Base-by-base conservation (phyloP, 2,113 vertebrate genomes). In the Zosterops hypoxanthus region DNA sequence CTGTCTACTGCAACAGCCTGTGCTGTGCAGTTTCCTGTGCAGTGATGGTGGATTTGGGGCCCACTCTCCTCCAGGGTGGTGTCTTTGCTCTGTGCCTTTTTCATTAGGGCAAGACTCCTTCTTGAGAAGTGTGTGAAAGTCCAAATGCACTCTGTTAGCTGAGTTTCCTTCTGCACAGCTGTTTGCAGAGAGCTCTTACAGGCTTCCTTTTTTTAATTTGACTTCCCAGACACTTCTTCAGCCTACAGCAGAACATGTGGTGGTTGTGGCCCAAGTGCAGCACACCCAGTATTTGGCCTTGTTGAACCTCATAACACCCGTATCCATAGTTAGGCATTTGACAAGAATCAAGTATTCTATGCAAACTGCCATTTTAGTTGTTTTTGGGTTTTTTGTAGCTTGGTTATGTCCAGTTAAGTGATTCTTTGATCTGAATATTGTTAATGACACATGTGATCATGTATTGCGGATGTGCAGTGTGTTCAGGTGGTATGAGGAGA, bases 391-490 rank as follows among this genome's bases (percentile, higher is more conserved):
- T 87, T 71, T 55, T 11, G 36, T 57, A 23, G 18, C 52, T 73
- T 73, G 14, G 26, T 88, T 66, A 7, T 65, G 14, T 57, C 36
- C 44, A 44, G 36, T 50, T 36, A 36, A 57, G 26, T 44, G 15
- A n/a, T 86, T 70, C 19, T 70, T 61, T 53, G 25, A 52, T 36
- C 26, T 57, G 14, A 23, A 13, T 33, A 11, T 65, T 36, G 14
- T 31, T 72, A 50, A 2, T 72, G 14, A 33, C 4, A 3, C 57
- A 10, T 44, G 3, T 44, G 33, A 33, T 70, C 0, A 0, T 9
- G 7, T n/a, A 8, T 41, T 71, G 53, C 26, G 49, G 42, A 52
- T 25, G 19, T 1, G 1, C 34, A 52, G 3, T 75, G 39, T 2
- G 1, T 50, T 33, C 12, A 55, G 25, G 34, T 77, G 13, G 14